phyloP scores from a whole-genome alignment of 2,888 invertebrate genomes.

The Drosophila monieri region DNA sequence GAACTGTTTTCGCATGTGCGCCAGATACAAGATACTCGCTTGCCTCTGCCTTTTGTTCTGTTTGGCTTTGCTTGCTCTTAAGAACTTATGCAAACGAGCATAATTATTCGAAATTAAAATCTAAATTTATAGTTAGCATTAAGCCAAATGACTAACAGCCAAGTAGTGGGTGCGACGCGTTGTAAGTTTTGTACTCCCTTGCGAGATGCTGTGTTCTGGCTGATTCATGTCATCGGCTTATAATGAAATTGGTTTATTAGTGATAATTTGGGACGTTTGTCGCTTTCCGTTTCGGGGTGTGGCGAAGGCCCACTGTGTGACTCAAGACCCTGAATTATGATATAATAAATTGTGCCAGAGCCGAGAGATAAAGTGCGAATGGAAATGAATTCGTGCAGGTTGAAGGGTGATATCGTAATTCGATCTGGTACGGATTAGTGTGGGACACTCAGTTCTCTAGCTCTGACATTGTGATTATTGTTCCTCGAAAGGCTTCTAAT shows the following conservation, averaged over 20 bases:
- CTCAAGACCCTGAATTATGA: slow-evolving; percentile 41
- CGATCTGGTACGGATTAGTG: background rate
- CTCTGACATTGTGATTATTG: slow-evolving; percentile 26
- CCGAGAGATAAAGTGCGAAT: slow-evolving; percentile 34
- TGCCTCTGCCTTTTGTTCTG: slow-evolving; percentile 22
- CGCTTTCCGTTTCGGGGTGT: slow-evolving; percentile 46
- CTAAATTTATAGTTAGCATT: slow-evolving; percentile 76
- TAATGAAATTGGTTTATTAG: slow-evolving; percentile 76
- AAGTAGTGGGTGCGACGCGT: slow-evolving; percentile 41
- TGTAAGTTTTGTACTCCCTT: slow-evolving; percentile 23
- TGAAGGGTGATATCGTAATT: slow-evolving; percentile 14
- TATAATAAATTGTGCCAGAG: slow-evolving; percentile 40
- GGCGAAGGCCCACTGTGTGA: slow-evolving; percentile 29
- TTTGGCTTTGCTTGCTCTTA: slow-evolving; percentile 48
- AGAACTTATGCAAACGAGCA: slow-evolving; percentile 73
- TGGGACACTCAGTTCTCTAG: background rate
- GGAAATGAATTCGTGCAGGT: slow-evolving; percentile 33
- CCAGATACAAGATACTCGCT: slow-evolving; percentile 62
- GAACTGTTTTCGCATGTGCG: slow-evolving; percentile 76
- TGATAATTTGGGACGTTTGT: slow-evolving; percentile 60
- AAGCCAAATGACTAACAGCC: slow-evolving; percentile 52
- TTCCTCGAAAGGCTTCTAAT: slow-evolving; percentile 37
- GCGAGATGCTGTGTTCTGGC: slow-evolving; percentile 37
- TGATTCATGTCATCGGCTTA: slow-evolving; percentile 68
- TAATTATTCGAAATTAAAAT: slow-evolving; percentile 76